Evolutionary conservation across 1,140 invertebrate species (phyloP).

Genomic region (Arion vulgaris): DNA sequence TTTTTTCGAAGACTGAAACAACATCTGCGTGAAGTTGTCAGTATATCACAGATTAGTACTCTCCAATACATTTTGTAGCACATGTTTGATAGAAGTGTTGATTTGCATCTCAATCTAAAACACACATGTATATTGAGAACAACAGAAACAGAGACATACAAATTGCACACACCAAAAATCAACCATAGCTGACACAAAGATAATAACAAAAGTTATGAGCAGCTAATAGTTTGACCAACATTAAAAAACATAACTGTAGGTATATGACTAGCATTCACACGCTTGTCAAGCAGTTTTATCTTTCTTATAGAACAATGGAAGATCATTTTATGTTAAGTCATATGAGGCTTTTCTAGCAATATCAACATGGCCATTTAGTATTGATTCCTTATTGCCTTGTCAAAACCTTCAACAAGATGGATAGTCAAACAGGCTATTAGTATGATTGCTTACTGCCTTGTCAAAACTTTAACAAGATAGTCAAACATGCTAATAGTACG

Average conservation of each 20-base stretch:
- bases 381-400: not conserved
- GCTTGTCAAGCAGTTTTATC: no score
- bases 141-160: not conserved
- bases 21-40: not conserved
- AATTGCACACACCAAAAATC: not conserved
- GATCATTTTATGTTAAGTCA: conserved; percentile 16
- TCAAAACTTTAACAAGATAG: no score
- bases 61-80: not conserved
- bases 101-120: not conserved
- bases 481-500: no score
- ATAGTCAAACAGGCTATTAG: no score
- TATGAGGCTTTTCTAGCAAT: not conserved
- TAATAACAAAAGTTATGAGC: not conserved
- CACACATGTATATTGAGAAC: not conserved
- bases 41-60: not conserved
- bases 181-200: not conserved
- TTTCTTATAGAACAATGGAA: not conserved
- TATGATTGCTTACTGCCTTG: no score
- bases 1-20: not conserved
- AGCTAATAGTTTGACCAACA: not conserved
- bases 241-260: not conserved
- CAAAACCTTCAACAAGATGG: not conserved
- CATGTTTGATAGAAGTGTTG: not conserved
- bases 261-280: not conserved
- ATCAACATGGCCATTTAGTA: not conserved